Percentiles rank a stretch among this genome's conserved stretches.
Evolutionary conservation across 1,140 invertebrate species (phyloP).

Genomic region (Caligus rogercresseyi): DNA sequence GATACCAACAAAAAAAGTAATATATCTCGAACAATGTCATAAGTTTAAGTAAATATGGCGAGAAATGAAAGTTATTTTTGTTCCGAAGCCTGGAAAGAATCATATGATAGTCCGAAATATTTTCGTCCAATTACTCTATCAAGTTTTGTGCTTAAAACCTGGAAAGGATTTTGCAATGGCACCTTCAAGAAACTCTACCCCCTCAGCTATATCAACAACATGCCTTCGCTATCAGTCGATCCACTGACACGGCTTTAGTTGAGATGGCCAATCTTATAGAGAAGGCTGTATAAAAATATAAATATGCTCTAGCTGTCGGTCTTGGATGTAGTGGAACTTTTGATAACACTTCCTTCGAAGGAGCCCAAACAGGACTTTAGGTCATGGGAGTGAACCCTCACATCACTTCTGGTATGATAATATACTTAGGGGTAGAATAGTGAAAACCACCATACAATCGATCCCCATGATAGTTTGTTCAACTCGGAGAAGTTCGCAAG

Average conservation of each 20-base stretch:
- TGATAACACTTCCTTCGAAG: neutral
- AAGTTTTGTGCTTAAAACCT: neutral
- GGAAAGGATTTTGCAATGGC: neutral
- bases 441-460: neutral
- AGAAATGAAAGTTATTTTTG: neutral
- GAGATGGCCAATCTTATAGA: neutral
- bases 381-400: neutral
- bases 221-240: neutral
- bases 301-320: neutral
- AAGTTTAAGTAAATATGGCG: too few relatives aligned
- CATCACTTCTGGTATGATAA: neutral
- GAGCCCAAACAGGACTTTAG: neutral
- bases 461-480: neutral
- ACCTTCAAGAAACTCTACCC: neutral
- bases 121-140: neutral
- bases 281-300: neutral
- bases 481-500: neutral
- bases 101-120: neutral
- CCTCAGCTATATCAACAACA: neutral
- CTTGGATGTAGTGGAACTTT: neutral
- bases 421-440: neutral
- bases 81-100: neutral
- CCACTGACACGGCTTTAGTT: neutral
- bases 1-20: too few relatives aligned
- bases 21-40: too few relatives aligned